phyloP scores from a whole-genome alignment of 2,797 vertebrate genomes.

The Florisuga fusca region DNA sequence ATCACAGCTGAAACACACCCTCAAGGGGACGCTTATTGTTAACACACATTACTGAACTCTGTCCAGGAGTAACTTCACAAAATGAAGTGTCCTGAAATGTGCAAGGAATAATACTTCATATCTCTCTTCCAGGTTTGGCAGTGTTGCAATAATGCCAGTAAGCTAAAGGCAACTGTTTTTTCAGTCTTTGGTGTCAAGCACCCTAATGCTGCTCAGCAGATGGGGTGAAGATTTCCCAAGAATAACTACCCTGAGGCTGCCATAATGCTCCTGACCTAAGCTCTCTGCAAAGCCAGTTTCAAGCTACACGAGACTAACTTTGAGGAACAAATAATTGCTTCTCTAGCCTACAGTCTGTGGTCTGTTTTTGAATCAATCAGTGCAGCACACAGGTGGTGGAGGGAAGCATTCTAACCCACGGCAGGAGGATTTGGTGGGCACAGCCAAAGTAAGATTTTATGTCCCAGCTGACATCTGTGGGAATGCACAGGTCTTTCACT shows the following conservation, averaged over 20 bases:
- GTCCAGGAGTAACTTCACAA: not conserved
- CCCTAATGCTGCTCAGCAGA: not conserved
- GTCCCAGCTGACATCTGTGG: slow-evolving; percentile 41
- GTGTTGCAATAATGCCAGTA: not conserved
- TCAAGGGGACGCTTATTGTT: not conserved
- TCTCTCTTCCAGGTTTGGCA: not conserved
- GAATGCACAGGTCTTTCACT: slow-evolving; percentile 23
- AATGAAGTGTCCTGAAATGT: not conserved
- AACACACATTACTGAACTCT: not conserved
- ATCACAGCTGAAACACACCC: not conserved
- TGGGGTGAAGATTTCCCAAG: not conserved
- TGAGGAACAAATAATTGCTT: slow-evolving; percentile 10
- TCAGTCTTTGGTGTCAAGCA: not conserved
- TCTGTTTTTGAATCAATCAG: slow-evolving; percentile 11
- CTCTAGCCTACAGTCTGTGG: not conserved
- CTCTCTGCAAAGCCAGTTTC: not conserved
- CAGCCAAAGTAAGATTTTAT: slow-evolving; percentile 61
- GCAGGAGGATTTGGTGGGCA: not conserved
- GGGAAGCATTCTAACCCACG: not conserved
- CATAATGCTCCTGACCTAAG: not conserved
- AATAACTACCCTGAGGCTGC: not conserved
- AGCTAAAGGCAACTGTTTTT: not conserved
- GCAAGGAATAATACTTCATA: not conserved
- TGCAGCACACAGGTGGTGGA: slow-evolving; percentile 38
- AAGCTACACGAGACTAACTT: not conserved